Base-by-base conservation (phyloP, 2,113 vertebrate species). In the Salminus brasiliensis region DNA sequence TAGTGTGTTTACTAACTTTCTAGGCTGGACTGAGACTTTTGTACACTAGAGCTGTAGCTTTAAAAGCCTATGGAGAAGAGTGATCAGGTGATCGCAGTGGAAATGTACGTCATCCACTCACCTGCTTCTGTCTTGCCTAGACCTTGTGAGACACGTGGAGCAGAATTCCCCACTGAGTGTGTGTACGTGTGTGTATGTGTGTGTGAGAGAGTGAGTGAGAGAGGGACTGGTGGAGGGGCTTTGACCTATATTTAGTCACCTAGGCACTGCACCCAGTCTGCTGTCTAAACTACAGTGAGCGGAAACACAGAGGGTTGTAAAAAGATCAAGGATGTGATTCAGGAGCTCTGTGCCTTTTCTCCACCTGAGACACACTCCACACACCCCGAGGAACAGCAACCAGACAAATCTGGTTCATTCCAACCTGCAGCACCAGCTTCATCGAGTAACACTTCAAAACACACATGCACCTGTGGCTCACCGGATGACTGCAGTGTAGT, bases 21-120 rank as follows among this genome's bases (percentile, higher is more conserved):
- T 49, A 18, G 47, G 47, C 47, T 45, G 43, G 43, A 11, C 6
- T 1, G 6, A 21, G 18, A 21, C 0, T 55, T n/a, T 5, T 52
- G 3, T 1, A 55, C n/a, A 11, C 52, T 55, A n/a, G 29, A 16
- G 5, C 59, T 62, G 32, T 34, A 10, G 5, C 34, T 66, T 66
- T 36, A 39, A 39, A 21, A 12, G 23, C 0, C 32, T 66, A 13
- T 7, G 13, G 34, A 66, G 62, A 66, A 34, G 16, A 11, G 34
- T 66, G 32, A 66, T 66, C 62, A 66, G 62, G 62, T 66, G 62
- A 66, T 10, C 16, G 57, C 12, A 60, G 32, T 66, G 62, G 62
- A 66, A 66, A 66, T 39, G 52, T 67, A 76, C 79, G 73, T 76
- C 79, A 81, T 49, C 41, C 72, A 49, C 47, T 45, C 47, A 62